Evolutionary conservation across 2,113 vertebrate species (phyloP), one percentile per base, ranked within the genome.

Genomic region (Aspiorhynchus laticeps): DNA sequence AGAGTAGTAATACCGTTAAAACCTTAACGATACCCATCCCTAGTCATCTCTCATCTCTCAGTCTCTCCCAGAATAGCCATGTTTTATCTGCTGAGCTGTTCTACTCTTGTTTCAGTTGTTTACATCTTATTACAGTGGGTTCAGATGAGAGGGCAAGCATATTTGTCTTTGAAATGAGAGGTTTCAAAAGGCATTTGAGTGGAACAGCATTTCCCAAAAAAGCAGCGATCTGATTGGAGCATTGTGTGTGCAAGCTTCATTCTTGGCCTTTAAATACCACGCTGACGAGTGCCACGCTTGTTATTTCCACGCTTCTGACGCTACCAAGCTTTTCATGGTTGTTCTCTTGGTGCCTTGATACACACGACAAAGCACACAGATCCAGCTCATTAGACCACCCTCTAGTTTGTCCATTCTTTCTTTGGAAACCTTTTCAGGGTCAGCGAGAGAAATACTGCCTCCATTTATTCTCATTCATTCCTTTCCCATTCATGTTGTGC

Each of bases 81-180:
- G 59, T 69, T 86, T 79, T 80, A 53, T 80, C 71, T 76, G 38
- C 61, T 75, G 56, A 75, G 38, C 79, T 46, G 59, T 48, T 77
- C 28, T 69, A 1, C 19, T 67, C 74, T 46, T 41, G 71, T 82
- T 74, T 75, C 43, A 10, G 65, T 77, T 87, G 81, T 87, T 89
- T 82, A 84, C 81, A 84, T 87, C 69, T 75, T 80, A 81, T 87
- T 89, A 87, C 56, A 28, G 24, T 67, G 48, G 79, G 81, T 87
- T 89, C 88, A 89, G 83, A 81, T 46, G 56, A 85, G 88, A 82
- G 85, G 56, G 76, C 82, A 85, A 85, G 63, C 83, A 81, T 76
- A 85, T 89, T 89, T 85, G 85, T 89, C 85, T 87, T 89, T 89
- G 83, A 89, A 89, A 87, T 85, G 65, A 76, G 77, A 48, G 61